These are phyloP conservation scores for Clavelina lepadiformis DNA, from an alignment of 23 tunicate species.

Conservation along the genomic window DNA sequence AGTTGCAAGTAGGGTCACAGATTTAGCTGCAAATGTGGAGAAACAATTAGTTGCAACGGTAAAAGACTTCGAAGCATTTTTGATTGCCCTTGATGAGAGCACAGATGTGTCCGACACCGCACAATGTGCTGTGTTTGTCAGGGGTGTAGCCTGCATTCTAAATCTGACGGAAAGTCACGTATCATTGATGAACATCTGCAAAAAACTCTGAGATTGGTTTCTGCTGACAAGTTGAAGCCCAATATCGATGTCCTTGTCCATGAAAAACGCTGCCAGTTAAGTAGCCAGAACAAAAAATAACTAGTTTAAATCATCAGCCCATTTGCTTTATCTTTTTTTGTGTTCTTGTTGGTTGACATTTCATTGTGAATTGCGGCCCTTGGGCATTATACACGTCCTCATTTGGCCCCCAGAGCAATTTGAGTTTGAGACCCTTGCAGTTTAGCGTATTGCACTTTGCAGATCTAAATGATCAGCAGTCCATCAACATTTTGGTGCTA, in stretches of 20 bases:
- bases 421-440: too few relatives aligned
- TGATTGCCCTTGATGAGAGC: conserved; percentile 54
- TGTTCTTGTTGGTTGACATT: conserved; percentile 4
- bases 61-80: conserved; percentile 31
- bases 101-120: conserved; percentile 59
- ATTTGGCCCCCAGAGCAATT: too few relatives aligned
- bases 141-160: conserved; percentile 26
- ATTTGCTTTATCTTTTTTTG: conserved; percentile 7
- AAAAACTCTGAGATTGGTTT: conserved; percentile 36
- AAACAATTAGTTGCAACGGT: too few relatives aligned
- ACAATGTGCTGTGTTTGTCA: conserved; percentile 33
- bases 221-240: conserved; percentile 36
- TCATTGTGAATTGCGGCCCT: background rate
- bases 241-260: conserved; percentile 34
- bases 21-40: too few relatives aligned
- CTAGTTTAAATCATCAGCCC: background rate
- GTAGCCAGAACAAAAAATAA: conserved; percentile 21
- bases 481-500: too few relatives aligned
- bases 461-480: too few relatives aligned
- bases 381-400: background rate
- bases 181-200: conserved; percentile 57
- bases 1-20: too few relatives aligned
- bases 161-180: conserved; percentile 23
- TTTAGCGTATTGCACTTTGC: too few relatives aligned
- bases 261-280: conserved; percentile 30